Evolutionary conservation across 1,140 invertebrate genomes (phyloP), one percentile per base, ranked within the genome.

Genomic region (Steinernema khuongi): DNA sequence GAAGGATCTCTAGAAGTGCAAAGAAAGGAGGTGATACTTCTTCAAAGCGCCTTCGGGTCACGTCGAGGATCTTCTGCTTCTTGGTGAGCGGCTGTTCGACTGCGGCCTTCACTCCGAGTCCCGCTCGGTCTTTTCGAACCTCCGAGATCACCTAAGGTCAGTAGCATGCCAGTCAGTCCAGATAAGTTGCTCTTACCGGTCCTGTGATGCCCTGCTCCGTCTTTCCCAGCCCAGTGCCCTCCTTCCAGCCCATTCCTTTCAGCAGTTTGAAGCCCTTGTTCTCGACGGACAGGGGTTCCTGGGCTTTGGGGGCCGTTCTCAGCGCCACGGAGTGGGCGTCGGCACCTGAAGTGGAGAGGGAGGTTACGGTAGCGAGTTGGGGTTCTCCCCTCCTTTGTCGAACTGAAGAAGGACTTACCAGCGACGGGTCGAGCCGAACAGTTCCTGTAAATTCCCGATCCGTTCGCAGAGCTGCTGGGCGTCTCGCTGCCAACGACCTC

Each of bases 171-270:
- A 74, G 71, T 22, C 18, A 73, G 33, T 22, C 26, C 29, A 28
- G 26, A 75, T 18, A 17, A 60, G 29, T 28, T 18, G 71, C 70
- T 68, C 72, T 31, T 14, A 76, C 74, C 4, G 77, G 77, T 26
- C 77, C 77, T 31, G 71, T 67, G 4, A 69, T 30, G 33, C 95
- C 95, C 87, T 96, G 94, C 84, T 94, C 93, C 26, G 89, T 89
- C 85, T 92, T 93, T 1, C 95, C 95, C 7, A 97, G 87, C 0
- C 96, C 96, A 89, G 93, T 90, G 0, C 95, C 95, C 85, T 94
- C 92, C 4, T 91, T 91, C 95, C 96, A 98, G 0, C 95, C 96
- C 96, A 98, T 98, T 87, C 95, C 96, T 87, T 97, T 93, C 36
- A 98, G 85, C 78, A 99, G 88, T 86, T 93, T 92, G 70, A 77